Base-by-base conservation (phyloP, 2,797 vertebrate genomes). In the Sebastes dallii region DNA sequence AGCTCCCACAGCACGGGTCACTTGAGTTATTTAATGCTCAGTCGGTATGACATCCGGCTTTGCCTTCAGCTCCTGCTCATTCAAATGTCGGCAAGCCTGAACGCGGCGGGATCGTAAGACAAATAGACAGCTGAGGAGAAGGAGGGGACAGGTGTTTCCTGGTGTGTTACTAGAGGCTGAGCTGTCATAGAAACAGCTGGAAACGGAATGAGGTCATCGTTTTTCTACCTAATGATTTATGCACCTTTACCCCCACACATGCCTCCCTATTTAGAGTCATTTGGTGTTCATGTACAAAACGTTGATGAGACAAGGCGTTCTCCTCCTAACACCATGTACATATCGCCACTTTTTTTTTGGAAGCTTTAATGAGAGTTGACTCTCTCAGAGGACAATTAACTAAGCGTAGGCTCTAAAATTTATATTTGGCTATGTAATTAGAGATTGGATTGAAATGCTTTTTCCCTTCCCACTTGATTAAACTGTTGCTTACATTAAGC, bases 131-230 rank as follows among this genome's bases (percentile, higher is more conserved):
- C 65, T 56, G 62, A 75, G 65, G 59, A 64, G 30, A 46, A 50
- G 27, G 60, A 64, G 61, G 74, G 79, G 72, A 77, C 78, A 72
- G 86, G 79, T 90, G 84, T 84, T 81, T 85, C 77, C 78, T 77
- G 79, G 73, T 75, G 58, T 66, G 73, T 89, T 83, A 89, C 90
- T 88, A 79, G 29, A 88, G 76, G 67, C 79, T 25, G 54, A 13
- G 85, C 78, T 89, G 80, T 83, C 86, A 90, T 83, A 77, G 80
- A 78, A 88, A 91, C 82, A 74, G 76, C 71, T 82, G 68, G 61
- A 25, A 79, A 22, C 54, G 20, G 29, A 34, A 77, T 86, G 78
- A 89, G 68, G 27, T 84, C 78, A 86, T 75, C 1, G 25, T 65
- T 80, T 82, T 75, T 55, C 34, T 61, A 3, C 61, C 3, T 46